Conservation (phyloP, 2,113 vertebrate species). For the Alosa alosa region DNA sequence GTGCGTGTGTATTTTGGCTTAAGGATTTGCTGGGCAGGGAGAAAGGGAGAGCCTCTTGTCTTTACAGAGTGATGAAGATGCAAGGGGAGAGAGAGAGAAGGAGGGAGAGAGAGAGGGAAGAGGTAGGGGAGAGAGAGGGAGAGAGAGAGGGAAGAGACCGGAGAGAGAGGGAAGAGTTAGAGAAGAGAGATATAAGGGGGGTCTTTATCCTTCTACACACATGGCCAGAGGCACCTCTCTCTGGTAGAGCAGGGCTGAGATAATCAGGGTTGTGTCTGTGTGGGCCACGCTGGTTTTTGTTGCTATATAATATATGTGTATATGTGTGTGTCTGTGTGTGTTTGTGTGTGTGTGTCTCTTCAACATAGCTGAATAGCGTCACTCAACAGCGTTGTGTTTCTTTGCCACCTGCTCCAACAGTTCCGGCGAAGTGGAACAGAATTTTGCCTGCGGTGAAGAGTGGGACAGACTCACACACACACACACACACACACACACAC, state of each 20-base stretch:
- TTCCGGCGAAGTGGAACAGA: slow-evolving; percentile 23
- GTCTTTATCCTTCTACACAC: background rate
- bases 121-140: background rate
- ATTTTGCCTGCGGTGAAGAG: slow-evolving; percentile 17
- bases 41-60: background rate
- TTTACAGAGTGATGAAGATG: background rate
- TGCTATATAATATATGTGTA: background rate
- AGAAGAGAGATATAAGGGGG: background rate
- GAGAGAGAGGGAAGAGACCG: background rate
- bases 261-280: background rate
- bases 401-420: slow-evolving; percentile 20
- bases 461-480: background rate
- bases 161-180: background rate
- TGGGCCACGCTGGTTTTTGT: background rate
- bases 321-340: background rate
- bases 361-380: slow-evolving; percentile 1
- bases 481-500: background rate
- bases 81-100: no score
- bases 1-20: background rate
- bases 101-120: background rate
- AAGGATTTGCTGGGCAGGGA: background rate
- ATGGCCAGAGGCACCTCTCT: background rate
- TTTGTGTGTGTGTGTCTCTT: slow-evolving; percentile 7
- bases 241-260: background rate
- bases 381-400: slow-evolving; percentile 24